Base-by-base conservation (phyloP, 2,113 vertebrate species). In the Nibea albiflora region DNA sequence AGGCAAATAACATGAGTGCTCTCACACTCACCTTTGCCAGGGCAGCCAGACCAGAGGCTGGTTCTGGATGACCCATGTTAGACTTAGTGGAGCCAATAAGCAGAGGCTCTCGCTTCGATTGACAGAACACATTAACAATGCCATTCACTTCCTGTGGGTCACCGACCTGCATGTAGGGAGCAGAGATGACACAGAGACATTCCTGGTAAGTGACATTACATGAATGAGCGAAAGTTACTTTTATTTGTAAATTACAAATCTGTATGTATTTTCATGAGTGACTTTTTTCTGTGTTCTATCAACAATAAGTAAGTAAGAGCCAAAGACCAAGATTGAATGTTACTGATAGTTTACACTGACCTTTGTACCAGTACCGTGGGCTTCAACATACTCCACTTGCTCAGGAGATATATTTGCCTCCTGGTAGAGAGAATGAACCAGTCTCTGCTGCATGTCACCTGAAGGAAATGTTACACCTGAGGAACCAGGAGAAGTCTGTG, bases 11-110 rank as follows among this genome's bases (percentile, higher is more conserved):
- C 3, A n/a, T 7, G 11, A 11, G 12, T 26, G 19, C 10, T n/a
- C 24, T 22, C 16, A 17, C 3, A 35, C 24, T 94, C 87, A 97
- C 98, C 96, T 99, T 99, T 62, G 94, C 92, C 65, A 99, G 91
- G 0, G 96, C 97, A 5, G 96, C 95, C 56, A 99, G 95, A 35
- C 98, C 98, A 0, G 98, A 97, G 5, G 97, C 98, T 1, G 98
- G 97, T 89, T 99, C 98, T 1, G 98, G 94, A 76, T 99, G 98
- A 24, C 98, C 98, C 98, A 99, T 99, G 93, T 99, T 99, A 54
- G 98, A 99, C 90, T 99, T 99, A 58, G 96, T 97, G 83, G 98
- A 99, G 39, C 98, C 98, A 6, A 99, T 94, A 70, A 99, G 92
- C 85, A 99, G 85, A 0, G 97, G 97, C 0, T 94, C 91, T 75